A percentile compares a stretch with the other conserved stretches of the same genome.
phyloP scores from a whole-genome alignment of 2,113 vertebrate genomes.

The Sorex araneus region DNA sequence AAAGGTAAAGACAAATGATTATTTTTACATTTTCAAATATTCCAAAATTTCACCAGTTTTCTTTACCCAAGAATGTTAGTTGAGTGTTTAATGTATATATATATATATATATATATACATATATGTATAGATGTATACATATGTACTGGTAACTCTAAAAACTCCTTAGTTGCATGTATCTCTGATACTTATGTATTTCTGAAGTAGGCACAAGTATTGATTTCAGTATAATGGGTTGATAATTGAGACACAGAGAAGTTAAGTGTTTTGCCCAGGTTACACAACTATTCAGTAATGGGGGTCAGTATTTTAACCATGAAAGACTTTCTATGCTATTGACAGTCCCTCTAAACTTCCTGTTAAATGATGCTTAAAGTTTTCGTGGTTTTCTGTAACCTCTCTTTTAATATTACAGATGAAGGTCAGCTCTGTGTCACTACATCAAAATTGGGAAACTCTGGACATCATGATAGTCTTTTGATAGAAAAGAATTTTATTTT shows the following conservation, averaged over 20 bases:
- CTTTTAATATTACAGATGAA: not conserved
- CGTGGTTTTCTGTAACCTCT: too few species aligned
- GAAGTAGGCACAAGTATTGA: not conserved
- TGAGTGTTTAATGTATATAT: not conserved
- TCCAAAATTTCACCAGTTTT: not conserved
- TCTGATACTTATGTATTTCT: not conserved
- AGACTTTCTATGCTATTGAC: not conserved
- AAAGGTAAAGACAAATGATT: not conserved
- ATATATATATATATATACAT: too few species aligned
- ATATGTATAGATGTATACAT: too few species aligned
- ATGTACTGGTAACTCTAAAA: not conserved
- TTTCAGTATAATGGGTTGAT: not conserved
- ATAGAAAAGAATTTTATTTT: not conserved
- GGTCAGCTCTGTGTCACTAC: not conserved
- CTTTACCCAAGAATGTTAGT: not conserved
- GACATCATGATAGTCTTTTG: not conserved
- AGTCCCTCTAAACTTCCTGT: not conserved
- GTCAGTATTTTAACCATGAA: not conserved
- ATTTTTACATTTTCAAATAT: constrained; percentile 28
- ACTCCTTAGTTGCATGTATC: too few species aligned
- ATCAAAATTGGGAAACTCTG: not conserved
- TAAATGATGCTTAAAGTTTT: not conserved
- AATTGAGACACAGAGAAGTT: not conserved
- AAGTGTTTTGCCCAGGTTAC: not conserved
- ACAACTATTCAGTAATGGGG: not conserved